Conservation (phyloP, 64 coral and sea anemone species). For the Acropora yongei region DNA sequence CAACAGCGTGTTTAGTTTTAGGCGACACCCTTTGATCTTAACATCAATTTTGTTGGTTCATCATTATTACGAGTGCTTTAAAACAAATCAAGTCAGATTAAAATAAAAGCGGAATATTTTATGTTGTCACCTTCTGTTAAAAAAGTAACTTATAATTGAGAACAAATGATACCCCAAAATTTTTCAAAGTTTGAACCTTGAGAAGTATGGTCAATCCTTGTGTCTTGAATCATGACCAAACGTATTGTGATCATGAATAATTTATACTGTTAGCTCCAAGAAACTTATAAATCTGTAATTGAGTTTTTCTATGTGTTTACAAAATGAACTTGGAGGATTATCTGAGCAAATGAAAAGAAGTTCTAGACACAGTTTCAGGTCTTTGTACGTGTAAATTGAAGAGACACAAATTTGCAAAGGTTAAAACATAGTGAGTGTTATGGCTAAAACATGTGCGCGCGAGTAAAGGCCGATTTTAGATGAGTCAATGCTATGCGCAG, state of each 20-base stretch:
- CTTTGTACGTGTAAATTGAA: not conserved
- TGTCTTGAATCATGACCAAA: not conserved
- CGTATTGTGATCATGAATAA: not conserved
- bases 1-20: constrained; percentile 28
- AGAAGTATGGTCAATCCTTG: not conserved
- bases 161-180: too few species aligned
- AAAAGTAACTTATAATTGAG: too few species aligned
- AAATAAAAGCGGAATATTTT: not conserved
- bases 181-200: too few species aligned
- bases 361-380: not conserved
- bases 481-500: not conserved
- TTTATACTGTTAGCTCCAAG: not conserved
- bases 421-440: not conserved
- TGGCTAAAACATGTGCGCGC: not conserved
- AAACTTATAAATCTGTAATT: constrained; percentile 8
- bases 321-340: not conserved
- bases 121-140: not conserved
- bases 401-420: not conserved
- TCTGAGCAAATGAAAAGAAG: not conserved
- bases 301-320: not conserved
- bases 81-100: not conserved
- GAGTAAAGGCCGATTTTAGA: not conserved
- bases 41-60: not conserved
- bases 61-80: constrained; percentile 2
- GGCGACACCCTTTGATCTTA: not conserved